A percentile compares a stretch with the other conserved stretches of the same genome.
phyloP scores from a whole-genome alignment of 1,140 invertebrate genomes.

The Carposina sasakii region DNA sequence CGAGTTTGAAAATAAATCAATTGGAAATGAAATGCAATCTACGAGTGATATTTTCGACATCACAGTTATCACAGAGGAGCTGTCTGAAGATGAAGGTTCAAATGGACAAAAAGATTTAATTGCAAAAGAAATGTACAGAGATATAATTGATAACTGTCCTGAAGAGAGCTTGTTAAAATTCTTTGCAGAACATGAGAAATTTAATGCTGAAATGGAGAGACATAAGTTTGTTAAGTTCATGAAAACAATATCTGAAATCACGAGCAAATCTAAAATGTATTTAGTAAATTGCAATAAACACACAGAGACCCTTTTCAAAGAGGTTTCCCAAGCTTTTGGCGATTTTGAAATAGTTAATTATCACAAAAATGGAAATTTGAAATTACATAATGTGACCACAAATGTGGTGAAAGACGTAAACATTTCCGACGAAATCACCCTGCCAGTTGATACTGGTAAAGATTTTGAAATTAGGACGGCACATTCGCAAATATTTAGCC shows the following conservation, averaged over 20 bases:
- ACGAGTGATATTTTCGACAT: too few relatives aligned
- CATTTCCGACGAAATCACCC: slow-evolving; percentile 40
- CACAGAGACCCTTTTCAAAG: slow-evolving; percentile 50
- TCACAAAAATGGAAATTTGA: slow-evolving; percentile 51
- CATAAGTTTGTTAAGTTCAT: slow-evolving; percentile 41
- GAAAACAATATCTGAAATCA: slow-evolving; percentile 29
- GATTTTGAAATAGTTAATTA: slow-evolving; percentile 50
- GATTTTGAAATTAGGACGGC: slow-evolving; percentile 4
- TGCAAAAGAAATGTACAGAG: slow-evolving; percentile 9
- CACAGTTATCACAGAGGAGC: slow-evolving; percentile 43
- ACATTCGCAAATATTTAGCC: slow-evolving; percentile 46
- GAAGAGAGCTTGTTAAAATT: slow-evolving; percentile 21
- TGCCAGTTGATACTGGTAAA: slow-evolving; percentile 37
- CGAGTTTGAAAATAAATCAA: too few relatives aligned
- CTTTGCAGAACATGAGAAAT: slow-evolving; percentile 53
- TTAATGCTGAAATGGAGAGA: slow-evolving; percentile 44
- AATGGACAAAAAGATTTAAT: slow-evolving; percentile 28
- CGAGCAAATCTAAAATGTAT: slow-evolving; percentile 39
- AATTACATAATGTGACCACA: slow-evolving; percentile 32
- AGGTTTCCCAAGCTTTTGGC: slow-evolving; percentile 35
- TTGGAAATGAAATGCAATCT: too few relatives aligned
- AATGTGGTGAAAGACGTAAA: slow-evolving; percentile 49
- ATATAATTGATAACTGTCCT: neutral
- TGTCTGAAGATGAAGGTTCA: slow-evolving; percentile 16
- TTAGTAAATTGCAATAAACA: slow-evolving; percentile 59